Conservation (phyloP, 1,140 invertebrate species). For the Drosophila kepulauana region DNA sequence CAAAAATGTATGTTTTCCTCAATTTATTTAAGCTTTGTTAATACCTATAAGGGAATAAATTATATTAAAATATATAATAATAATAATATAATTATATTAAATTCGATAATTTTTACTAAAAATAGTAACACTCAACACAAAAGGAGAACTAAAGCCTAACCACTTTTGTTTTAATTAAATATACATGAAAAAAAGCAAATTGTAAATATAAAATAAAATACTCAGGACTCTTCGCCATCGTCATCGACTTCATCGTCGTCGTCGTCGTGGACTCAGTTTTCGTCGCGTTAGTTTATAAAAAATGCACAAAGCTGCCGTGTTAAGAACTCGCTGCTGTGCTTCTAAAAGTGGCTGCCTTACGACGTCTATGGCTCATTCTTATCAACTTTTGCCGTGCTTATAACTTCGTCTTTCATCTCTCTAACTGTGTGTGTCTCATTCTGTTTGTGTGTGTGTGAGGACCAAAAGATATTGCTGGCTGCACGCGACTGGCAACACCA, state of each 20-base stretch:
- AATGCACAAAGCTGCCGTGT: conserved; percentile 78
- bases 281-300: conserved; percentile 76
- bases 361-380: conserved; percentile 82
- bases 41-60: no score
- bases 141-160: no score
- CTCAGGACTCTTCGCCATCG: conserved; percentile 19
- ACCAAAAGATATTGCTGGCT: conserved; percentile 60
- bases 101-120: no score
- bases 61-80: no score
- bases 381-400: conserved; percentile 81
- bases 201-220: background rate
- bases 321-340: conserved; percentile 62
- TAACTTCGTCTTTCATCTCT: conserved; percentile 59
- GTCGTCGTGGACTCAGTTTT: conserved; percentile 35
- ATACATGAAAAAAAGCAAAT: no score
- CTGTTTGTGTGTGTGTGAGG: conserved; percentile 28
- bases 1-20: no score
- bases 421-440: conserved; percentile 5
- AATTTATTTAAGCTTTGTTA: no score
- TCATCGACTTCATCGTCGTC: background rate
- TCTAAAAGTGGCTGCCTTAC: conserved; percentile 76
- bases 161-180: no score
- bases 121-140: no score
- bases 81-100: no score
- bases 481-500: conserved; percentile 70